A percentile compares a stretch with the other conserved stretches of the same genome.
These are phyloP conservation scores for Diadromus collaris DNA, from an alignment of 2,888 invertebrate genomes.

Conservation along the genomic window DNA sequence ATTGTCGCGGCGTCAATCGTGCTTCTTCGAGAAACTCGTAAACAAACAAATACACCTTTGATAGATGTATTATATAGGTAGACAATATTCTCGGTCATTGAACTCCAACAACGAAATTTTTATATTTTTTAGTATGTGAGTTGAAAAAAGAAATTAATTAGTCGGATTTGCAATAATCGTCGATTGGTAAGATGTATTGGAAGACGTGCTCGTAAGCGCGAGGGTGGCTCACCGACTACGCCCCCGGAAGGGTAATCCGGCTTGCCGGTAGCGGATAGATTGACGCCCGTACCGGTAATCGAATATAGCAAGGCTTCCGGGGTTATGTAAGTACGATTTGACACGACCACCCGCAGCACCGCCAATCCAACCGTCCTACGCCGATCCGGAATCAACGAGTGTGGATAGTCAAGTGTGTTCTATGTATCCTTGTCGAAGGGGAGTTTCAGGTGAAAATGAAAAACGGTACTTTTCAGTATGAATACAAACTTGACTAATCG, in stretches of 20 bases:
- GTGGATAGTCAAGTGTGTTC: not conserved
- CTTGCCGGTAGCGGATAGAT: slow-evolving; percentile 65
- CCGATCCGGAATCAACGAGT: not conserved
- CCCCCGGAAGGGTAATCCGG: slow-evolving; percentile 40
- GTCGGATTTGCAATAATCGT: not conserved
- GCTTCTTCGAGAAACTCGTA: not conserved
- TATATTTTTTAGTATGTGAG: not conserved
- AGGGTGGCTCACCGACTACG: slow-evolving; percentile 31
- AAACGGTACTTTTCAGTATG: not conserved
- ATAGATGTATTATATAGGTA: not conserved
- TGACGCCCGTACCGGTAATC: slow-evolving; percentile 75
- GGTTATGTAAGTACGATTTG: slow-evolving; percentile 72
- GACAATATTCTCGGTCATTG: slow-evolving; percentile 26
- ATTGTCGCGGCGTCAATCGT: not conserved
- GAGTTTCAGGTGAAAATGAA: not conserved
- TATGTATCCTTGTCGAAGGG: not conserved
- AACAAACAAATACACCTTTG: not conserved
- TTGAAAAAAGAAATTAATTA: not conserved
- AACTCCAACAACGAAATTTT: slow-evolving; percentile 8
- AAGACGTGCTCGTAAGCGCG: slow-evolving; percentile 9
- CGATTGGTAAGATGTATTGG: not conserved
- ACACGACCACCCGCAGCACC: slow-evolving; percentile 26
- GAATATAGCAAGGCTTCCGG: slow-evolving; percentile 76
- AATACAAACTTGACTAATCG: not conserved
- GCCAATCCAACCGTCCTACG: slow-evolving; percentile 9